Conservation (phyloP, 2,113 vertebrate species). For the Semicossyphus pulcher region DNA sequence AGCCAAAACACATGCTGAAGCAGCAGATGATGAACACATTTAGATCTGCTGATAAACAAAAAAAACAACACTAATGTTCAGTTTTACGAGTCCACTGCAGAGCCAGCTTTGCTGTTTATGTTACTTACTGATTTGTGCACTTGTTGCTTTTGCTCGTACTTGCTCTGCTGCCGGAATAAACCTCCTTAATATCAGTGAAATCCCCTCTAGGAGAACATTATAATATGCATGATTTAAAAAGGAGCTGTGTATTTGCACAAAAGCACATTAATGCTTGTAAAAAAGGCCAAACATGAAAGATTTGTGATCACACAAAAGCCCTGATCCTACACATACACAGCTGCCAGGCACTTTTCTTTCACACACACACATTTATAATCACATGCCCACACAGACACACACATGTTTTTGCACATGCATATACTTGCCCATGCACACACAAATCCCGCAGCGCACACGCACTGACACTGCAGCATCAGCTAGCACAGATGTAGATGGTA, state of each 20-base stretch:
- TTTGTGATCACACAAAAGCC: not conserved
- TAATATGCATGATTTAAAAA: not conserved
- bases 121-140: not conserved
- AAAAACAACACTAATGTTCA: not conserved
- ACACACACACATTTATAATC: not conserved
- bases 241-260: no score
- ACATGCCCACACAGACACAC: not conserved
- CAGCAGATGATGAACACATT: slow-evolving; percentile 25
- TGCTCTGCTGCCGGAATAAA: no score
- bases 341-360: not conserved
- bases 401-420: not conserved
- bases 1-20: slow-evolving; percentile 18
- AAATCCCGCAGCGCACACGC: not conserved
- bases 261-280: not conserved
- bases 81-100: not conserved
- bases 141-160: not conserved
- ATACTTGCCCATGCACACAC: not conserved
- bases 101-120: not conserved
- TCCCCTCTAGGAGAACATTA: no score
- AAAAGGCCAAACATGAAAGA: not conserved
- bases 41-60: slow-evolving; percentile 15
- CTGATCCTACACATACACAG: not conserved
- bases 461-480: not conserved
- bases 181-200: no score
- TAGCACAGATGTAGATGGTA: slow-evolving; percentile 15